These are phyloP conservation scores for Pelodytes ibericus DNA, from an alignment of 2,797 vertebrate species.

Conservation along the genomic window DNA sequence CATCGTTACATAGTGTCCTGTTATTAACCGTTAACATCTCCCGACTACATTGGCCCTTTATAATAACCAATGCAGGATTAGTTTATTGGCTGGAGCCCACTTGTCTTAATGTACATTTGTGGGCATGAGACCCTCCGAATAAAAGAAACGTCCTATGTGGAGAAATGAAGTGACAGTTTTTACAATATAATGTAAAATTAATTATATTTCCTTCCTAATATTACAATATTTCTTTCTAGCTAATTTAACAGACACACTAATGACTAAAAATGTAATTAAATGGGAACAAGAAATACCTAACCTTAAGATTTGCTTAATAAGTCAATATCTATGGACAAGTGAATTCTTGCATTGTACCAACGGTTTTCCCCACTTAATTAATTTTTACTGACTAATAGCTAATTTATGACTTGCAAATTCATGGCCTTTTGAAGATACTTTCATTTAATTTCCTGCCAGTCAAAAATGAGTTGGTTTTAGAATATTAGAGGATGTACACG, in stretches of 20 bases:
- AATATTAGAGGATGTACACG: too few species aligned
- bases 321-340: conserved; percentile 18
- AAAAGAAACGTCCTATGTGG: too few species aligned
- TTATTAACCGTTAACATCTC: too few species aligned
- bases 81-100: too few species aligned
- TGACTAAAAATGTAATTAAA: conserved; percentile 34
- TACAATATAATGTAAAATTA: conserved; percentile 35
- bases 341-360: conserved; percentile 11
- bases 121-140: too few species aligned
- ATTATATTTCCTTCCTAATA: conserved; percentile 1
- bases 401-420: conserved; percentile 24
- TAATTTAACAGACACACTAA: conserved; percentile 23
- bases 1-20: too few species aligned
- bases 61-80: too few species aligned
- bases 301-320: conserved; percentile 39
- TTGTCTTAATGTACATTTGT: too few species aligned
- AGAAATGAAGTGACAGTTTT: too few species aligned
- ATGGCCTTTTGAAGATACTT: not conserved
- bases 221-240: conserved; percentile 23
- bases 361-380: conserved; percentile 21
- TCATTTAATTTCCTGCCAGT: conserved; percentile 17
- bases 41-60: too few species aligned
- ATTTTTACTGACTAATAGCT: conserved; percentile 28
- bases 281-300: conserved; percentile 17
- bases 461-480: conserved; percentile 3